Conservation (phyloP, 2,888 invertebrate species). For the Drymonia ruficornis region DNA sequence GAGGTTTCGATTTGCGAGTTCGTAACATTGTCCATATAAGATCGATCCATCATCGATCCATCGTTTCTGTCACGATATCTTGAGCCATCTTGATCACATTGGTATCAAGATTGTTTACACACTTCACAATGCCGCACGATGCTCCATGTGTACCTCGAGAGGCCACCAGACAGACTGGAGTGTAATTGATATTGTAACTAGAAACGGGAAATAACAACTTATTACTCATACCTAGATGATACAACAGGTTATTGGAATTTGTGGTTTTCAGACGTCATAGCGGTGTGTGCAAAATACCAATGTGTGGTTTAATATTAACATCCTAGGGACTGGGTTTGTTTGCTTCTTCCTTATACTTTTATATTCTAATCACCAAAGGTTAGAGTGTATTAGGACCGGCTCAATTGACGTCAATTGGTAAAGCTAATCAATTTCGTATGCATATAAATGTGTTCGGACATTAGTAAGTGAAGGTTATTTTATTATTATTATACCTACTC, state of each 20-base stretch:
- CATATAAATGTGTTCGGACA: too few species aligned
- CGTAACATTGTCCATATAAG: constrained; percentile 18
- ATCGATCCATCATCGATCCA: too few species aligned
- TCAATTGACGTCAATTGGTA: too few species aligned
- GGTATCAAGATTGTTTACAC: constrained; percentile 18
- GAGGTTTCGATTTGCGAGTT: constrained; percentile 21
- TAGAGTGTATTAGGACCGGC: too few species aligned
- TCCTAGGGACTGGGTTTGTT: constrained; percentile 6
- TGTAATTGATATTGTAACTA: constrained; percentile 33
- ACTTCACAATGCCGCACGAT: constrained; percentile 17
- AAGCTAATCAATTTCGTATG: too few species aligned
- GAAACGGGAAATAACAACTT: constrained; percentile 65
- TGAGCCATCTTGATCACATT: constrained; percentile 54
- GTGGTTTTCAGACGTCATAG: constrained; percentile 66
- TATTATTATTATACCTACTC: too few species aligned
- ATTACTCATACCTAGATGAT: constrained; percentile 64
- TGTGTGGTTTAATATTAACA: constrained; percentile 12
- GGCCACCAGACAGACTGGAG: constrained; percentile 47
- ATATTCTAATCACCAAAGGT: too few species aligned
- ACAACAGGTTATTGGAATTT: constrained; percentile 61
- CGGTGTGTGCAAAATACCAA: constrained; percentile 51
- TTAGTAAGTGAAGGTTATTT: too few species aligned
- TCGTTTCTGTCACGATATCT: constrained; percentile 39
- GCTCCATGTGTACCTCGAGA: constrained; percentile 20
- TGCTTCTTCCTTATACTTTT: too few species aligned